These are phyloP conservation scores for Hyperopisus bebe DNA, from an alignment of 2,113 vertebrate genomes.

Conservation along the genomic window DNA sequence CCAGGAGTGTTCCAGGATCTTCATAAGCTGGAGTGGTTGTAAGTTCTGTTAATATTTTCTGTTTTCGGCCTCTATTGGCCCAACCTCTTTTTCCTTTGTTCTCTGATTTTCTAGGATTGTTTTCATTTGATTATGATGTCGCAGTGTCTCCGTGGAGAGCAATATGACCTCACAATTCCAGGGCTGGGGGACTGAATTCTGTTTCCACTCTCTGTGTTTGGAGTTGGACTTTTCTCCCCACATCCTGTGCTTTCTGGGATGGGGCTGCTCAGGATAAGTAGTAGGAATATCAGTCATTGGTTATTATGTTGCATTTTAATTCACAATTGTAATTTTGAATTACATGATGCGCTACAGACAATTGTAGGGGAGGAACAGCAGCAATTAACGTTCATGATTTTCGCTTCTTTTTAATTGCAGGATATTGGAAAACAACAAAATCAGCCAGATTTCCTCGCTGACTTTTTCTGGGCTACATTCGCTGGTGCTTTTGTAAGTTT, in stretches of 20 bases:
- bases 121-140: not conserved
- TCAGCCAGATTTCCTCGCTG: constrained; percentile 74
- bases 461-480: constrained; percentile 86
- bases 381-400: not conserved
- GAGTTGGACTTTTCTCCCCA: not conserved
- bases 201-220: not conserved
- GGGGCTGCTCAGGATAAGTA: not conserved
- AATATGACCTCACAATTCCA: not conserved
- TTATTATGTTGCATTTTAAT: not conserved
- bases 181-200: not conserved
- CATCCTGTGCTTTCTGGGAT: not conserved
- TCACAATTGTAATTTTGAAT: not conserved
- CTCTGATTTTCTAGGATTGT: not conserved
- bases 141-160: not conserved
- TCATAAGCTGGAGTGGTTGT: constrained; percentile 89
- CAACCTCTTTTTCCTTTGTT: not conserved
- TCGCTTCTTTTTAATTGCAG: constrained; percentile 52
- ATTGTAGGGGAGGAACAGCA: not conserved
- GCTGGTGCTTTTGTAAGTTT: constrained; percentile 86
- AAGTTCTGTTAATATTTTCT: constrained; percentile 53
- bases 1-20: constrained; percentile 85
- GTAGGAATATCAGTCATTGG: not conserved
- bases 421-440: constrained; percentile 87
- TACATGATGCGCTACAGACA: not conserved
- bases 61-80: not conserved